A percentile compares a stretch with the other conserved stretches of the same genome.
Evolutionary conservation across 2,888 invertebrate genomes (phyloP).

Genomic region (Synergus itoensis): DNA sequence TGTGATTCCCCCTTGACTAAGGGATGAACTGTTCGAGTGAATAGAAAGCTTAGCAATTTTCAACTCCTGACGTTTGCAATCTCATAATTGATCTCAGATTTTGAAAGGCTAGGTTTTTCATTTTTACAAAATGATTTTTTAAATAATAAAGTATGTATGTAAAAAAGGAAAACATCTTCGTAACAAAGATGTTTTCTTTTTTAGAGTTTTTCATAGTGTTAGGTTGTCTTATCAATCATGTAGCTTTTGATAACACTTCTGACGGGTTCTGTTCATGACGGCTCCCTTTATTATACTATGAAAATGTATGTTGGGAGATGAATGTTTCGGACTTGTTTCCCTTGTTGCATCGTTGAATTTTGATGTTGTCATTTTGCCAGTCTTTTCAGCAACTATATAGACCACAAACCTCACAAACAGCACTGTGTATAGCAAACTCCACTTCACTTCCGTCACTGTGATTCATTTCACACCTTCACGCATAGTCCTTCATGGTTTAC

Average conservation of each 20-base stretch:
- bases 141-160: too few relatives aligned
- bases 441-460: neutral
- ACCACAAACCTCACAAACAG: neutral
- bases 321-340: neutral
- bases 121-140: too few relatives aligned
- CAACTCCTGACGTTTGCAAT: neutral
- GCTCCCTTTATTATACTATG: neutral
- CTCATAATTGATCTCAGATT: neutral
- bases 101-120: too few relatives aligned
- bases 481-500: constrained; percentile 1
- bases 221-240: too few relatives aligned
- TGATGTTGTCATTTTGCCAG: neutral
- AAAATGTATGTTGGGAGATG: neutral
- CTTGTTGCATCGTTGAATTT: neutral
- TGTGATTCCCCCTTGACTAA: neutral
- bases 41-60: neutral
- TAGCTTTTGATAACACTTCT: neutral
- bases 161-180: too few relatives aligned
- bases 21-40: neutral
- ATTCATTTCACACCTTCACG: neutral
- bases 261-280: neutral
- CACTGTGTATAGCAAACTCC: neutral
- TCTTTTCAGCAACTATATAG: neutral
- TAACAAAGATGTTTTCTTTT: too few relatives aligned
- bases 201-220: too few relatives aligned